Evolutionary conservation across 64 coral and sea anemone species (phyloP).

Genomic region (Actinia tenebrosa): DNA sequence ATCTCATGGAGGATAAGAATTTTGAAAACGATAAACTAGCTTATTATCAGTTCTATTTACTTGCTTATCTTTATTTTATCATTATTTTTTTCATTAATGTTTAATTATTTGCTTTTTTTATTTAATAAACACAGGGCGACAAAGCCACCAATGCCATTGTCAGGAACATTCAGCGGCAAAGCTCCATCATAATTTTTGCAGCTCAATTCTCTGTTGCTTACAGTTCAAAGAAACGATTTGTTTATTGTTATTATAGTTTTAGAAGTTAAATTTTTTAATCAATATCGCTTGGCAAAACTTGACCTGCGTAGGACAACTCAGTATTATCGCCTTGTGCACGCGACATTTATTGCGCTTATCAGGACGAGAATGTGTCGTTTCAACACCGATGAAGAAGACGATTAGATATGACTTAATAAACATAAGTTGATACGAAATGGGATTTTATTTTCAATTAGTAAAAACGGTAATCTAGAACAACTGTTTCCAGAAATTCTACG

Average conservation of each 20-base stretch:
- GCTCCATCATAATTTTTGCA: too few species aligned
- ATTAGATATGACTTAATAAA: constrained; percentile 12
- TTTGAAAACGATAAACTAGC: background rate
- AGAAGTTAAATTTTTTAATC: background rate
- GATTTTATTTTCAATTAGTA: background rate
- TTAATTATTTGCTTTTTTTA: background rate
- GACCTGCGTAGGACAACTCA: background rate
- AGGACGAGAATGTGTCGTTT: background rate
- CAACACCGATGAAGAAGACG: background rate
- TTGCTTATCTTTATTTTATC: background rate
- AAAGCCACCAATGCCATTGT: too few species aligned
- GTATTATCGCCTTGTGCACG: background rate
- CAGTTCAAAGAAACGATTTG: too few species aligned
- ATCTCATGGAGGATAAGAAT: background rate
- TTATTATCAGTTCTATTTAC: background rate
- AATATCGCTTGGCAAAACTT: background rate
- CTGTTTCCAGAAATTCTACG: background rate
- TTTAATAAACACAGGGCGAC: too few species aligned
- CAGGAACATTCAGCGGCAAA: too few species aligned
- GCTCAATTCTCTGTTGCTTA: too few species aligned
- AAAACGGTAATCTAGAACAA: too few species aligned
- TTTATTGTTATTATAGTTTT: background rate
- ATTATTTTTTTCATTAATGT: background rate
- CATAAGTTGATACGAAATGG: constrained; percentile 2
- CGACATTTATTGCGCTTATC: constrained; percentile 8